Evolutionary conservation across 1,140 invertebrate genomes (phyloP).

Genomic region (Drosophila setifemur): DNA sequence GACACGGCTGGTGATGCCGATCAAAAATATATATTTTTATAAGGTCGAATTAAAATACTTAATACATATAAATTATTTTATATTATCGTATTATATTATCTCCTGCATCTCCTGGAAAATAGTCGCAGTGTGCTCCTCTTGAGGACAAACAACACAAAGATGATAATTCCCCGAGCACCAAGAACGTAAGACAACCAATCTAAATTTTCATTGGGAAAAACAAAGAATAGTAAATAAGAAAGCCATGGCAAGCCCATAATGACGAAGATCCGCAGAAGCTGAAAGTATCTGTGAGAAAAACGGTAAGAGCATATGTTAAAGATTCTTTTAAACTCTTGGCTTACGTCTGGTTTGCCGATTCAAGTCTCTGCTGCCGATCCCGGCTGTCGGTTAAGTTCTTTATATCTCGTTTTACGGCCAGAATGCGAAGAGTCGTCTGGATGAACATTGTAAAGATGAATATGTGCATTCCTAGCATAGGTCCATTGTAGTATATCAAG

Average conservation of each 20-base stretch:
- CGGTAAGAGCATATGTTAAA: not conserved
- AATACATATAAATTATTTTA: no score
- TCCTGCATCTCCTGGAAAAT: constrained; percentile 51
- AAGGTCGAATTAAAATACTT: no score
- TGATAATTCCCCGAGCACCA: constrained; percentile 84
- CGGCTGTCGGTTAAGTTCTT: not conserved
- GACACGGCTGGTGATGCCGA: no score
- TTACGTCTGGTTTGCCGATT: constrained; percentile 48
- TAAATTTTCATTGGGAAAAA: constrained; percentile 83
- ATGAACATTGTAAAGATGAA: constrained; percentile 88
- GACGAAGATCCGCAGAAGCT: constrained; percentile 88
- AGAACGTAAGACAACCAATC: constrained; percentile 83
- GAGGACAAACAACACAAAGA: constrained; percentile 85
- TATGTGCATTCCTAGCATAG: constrained; percentile 87
- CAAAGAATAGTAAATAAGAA: constrained; percentile 86
- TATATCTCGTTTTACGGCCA: not conserved
- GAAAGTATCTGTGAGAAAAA: constrained; percentile 84
- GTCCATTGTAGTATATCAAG: constrained; percentile 89
- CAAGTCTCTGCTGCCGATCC: constrained; percentile 14
- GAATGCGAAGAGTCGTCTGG: constrained; percentile 85
- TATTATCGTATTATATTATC: no score
- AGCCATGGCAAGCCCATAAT: constrained; percentile 90
- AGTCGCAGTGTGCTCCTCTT: constrained; percentile 55
- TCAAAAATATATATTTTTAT: no score
- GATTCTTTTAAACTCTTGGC: no score